phyloP scores from a whole-genome alignment of 1,140 invertebrate species.

The Drosophila nannoptera region DNA sequence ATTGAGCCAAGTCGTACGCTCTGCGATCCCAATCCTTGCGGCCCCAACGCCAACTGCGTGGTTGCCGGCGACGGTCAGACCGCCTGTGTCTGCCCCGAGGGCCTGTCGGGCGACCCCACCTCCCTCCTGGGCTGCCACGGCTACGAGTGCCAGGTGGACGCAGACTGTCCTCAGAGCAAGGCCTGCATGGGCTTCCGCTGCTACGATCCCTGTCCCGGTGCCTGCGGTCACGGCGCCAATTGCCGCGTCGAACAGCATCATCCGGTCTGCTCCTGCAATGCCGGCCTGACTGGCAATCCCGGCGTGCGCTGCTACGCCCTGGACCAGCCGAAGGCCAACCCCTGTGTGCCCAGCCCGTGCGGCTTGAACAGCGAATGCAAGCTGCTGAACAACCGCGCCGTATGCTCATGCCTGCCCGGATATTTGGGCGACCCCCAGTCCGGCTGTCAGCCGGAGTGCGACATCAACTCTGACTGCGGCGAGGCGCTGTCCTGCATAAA shows the following conservation, averaged over 20 bases:
- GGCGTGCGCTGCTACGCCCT: constrained; percentile 84
- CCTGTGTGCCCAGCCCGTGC: constrained; percentile 87
- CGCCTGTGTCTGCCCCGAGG: constrained; percentile 86
- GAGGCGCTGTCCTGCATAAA: constrained; percentile 88
- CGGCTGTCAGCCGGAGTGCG: constrained; percentile 88
- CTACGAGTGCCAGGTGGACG: constrained; percentile 87
- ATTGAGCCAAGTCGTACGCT: constrained; percentile 82
- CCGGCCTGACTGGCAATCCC: constrained; percentile 86
- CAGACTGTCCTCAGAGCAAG: constrained; percentile 85
- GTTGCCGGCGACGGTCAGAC: constrained; percentile 84
- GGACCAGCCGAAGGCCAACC: constrained; percentile 80
- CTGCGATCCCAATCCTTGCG: constrained; percentile 88
- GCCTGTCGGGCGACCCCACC: constrained; percentile 88
- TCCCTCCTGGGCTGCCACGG: constrained; percentile 85
- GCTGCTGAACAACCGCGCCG: constrained; percentile 83
- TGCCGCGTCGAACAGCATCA: constrained; percentile 87
- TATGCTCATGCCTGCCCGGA: constrained; percentile 88
- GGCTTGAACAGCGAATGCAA: constrained; percentile 89
- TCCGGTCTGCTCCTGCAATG: constrained; percentile 87
- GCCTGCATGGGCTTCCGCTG: constrained; percentile 89
- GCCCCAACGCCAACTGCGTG: constrained; percentile 86
- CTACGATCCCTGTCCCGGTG: constrained; percentile 88
- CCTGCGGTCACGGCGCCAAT: constrained; percentile 87
- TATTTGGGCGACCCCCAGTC: constrained; percentile 86
- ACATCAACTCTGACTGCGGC: constrained; percentile 87